Evolutionary conservation across 2,797 vertebrate genomes (phyloP), one percentile per base, ranked within the genome.

Genomic region (Synanceia verrucosa): DNA sequence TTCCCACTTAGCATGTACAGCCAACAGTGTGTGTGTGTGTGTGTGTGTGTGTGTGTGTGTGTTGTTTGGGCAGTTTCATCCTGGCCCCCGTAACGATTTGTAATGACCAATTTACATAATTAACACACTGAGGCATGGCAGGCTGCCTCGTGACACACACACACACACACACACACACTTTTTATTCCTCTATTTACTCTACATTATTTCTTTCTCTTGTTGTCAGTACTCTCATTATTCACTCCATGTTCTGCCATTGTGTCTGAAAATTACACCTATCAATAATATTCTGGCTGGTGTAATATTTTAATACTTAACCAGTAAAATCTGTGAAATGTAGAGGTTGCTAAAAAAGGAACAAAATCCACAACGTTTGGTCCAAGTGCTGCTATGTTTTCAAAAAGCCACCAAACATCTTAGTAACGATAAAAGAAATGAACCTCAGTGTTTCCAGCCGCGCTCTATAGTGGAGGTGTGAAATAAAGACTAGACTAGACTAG

Each of bases 81-180:
- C 70, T 9, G 73, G 77, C 53, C 78, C 64, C 79, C 73, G 77
- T 65, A 78, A 79, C 71, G 76, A 62, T 75, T 87, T 73, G 69
- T 86, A 89, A 89, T 88, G 85, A 86, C 74, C 83, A 90, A 89
- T 89, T 90, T 89, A 84, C 90, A 91, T 91, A 91, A 90, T 91
- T 91, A 91, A 88, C 84, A 88, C 47, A 51, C 79, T 71, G 79
- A 81, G 76, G 65, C 79, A 81, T 81, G 79, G 82, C 86, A 82
- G 53, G 37, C 72, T 79, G 86, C 86, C 67, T 61, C 39, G 9
- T n/a, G n/a, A n/a, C n/a, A n/a, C n/a, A n/a, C n/a, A n/a, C n/a
- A n/a, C n/a, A n/a, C n/a, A n/a, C n/a, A n/a, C n/a, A n/a, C n/a
- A n/a, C n/a, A n/a, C n/a, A n/a, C n/a, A n/a, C n/a, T n/a, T 53